A percentile compares a stretch with the other conserved stretches of the same genome.
Evolutionary conservation across 1,140 invertebrate species (phyloP).

Genomic region (Hycleus cichorii): DNA sequence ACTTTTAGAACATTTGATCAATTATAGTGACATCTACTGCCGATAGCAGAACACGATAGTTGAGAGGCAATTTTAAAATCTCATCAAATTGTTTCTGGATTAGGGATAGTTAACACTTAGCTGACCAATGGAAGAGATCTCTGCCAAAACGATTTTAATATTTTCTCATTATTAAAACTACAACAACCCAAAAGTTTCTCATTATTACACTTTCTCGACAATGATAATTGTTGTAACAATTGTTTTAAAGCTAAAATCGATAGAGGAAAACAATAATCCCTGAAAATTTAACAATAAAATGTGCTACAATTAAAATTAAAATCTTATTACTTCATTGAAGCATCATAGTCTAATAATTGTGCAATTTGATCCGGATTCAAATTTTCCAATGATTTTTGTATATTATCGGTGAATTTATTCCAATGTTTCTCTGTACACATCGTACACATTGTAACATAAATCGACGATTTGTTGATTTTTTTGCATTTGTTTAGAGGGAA

Average conservation of each 20-base stretch:
- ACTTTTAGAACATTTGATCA: too few relatives aligned
- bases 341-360: conserved; percentile 42
- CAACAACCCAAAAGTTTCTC: conserved; percentile 35
- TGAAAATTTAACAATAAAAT: conserved; percentile 23
- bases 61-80: too few relatives aligned
- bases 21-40: too few relatives aligned
- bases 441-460: conserved; percentile 20
- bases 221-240: conserved; percentile 39
- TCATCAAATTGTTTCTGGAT: too few relatives aligned
- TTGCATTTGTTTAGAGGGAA: neutral
- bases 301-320: conserved; percentile 5
- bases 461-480: conserved; percentile 9
- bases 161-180: conserved; percentile 43
- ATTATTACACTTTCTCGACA: conserved; percentile 37
- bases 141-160: conserved; percentile 64
- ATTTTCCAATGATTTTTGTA: conserved; percentile 48
- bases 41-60: too few relatives aligned
- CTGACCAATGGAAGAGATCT: too few relatives aligned
- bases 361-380: conserved; percentile 49
- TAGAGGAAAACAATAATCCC: conserved; percentile 50
- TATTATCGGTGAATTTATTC: conserved; percentile 53
- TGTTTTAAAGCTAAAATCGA: conserved; percentile 56
- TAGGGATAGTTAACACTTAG: too few relatives aligned
- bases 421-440: conserved; percentile 59
- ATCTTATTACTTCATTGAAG: conserved; percentile 31